Percentiles rank a stretch among this genome's conserved stretches.
Conservation (phyloP, 92 coral and sea anemone genomes). For the Scolanthus callimorphus region DNA sequence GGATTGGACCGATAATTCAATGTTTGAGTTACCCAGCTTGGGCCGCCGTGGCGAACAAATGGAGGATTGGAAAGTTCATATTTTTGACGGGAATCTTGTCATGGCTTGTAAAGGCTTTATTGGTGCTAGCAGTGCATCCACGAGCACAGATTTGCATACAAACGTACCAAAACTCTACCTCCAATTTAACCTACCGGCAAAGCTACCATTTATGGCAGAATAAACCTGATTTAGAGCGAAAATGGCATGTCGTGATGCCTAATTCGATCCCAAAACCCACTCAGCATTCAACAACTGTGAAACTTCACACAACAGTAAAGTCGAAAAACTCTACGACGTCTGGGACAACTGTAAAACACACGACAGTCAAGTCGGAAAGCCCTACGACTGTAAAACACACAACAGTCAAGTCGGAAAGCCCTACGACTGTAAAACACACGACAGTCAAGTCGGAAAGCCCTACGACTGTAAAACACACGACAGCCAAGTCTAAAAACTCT, state of each 20-base stretch:
- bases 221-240: neutral
- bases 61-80: constrained; percentile 46
- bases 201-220: constrained; percentile 13
- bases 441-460: neutral
- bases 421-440: neutral
- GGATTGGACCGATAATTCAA: constrained; percentile 64
- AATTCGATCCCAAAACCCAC: neutral
- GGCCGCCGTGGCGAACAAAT: constrained; percentile 52
- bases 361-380: too few species aligned
- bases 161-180: constrained; percentile 45
- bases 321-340: too few species aligned
- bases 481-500: neutral
- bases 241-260: constrained; percentile 24
- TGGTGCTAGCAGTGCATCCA: constrained; percentile 59
- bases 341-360: too few species aligned
- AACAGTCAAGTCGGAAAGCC: neutral
- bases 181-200: constrained; percentile 20
- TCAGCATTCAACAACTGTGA: neutral
- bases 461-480: neutral
- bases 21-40: constrained; percentile 57
- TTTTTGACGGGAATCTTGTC: constrained; percentile 50
- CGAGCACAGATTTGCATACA: constrained; percentile 47
- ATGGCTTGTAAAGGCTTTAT: constrained; percentile 46
- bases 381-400: too few species aligned
- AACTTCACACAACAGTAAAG: too few species aligned